phyloP scores from a whole-genome alignment of 2,797 vertebrate species.

The Botia kubotai region DNA sequence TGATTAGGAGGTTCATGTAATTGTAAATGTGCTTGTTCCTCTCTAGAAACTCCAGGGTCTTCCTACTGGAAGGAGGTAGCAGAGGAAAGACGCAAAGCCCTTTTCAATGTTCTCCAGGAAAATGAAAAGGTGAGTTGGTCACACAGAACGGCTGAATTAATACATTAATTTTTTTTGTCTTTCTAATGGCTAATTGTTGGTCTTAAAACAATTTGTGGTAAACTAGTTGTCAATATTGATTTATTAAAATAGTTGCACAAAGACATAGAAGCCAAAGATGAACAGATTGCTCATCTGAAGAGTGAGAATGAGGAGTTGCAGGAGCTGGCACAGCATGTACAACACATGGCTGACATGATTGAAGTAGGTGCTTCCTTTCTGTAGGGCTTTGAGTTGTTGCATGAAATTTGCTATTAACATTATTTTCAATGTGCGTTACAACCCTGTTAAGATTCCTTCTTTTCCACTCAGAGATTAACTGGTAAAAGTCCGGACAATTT shows the following conservation, averaged over 20 bases:
- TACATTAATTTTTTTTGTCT: too few relatives aligned
- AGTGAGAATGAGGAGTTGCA: slow-evolving; percentile 90
- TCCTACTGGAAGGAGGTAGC: slow-evolving; percentile 93
- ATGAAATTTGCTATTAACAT: background rate
- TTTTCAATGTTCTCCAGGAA: slow-evolving; percentile 90
- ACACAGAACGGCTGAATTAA: background rate
- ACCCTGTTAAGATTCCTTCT: background rate
- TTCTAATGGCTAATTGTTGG: background rate
- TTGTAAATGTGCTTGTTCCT: background rate
- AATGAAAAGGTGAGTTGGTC: slow-evolving; percentile 87
- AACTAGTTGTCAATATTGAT: background rate
- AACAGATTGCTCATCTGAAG: slow-evolving; percentile 81
- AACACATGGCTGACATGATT: slow-evolving; percentile 90
- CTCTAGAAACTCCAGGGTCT: slow-evolving; percentile 84
- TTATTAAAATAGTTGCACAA: slow-evolving; percentile 83
- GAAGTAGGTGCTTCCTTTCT: slow-evolving; percentile 77
- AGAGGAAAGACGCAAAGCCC: slow-evolving; percentile 88
- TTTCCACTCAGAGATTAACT: slow-evolving; percentile 81
- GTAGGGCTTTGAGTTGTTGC: too few relatives aligned
- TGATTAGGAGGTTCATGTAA: background rate
- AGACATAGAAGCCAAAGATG: slow-evolving; percentile 89
- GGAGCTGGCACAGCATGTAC: slow-evolving; percentile 87
- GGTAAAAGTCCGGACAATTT: slow-evolving; percentile 80
- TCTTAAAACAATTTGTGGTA: background rate
- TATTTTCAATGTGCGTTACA: background rate